These are phyloP conservation scores for Poeciliopsis turneri DNA, from an alignment of 2,797 vertebrate species.

Conservation along the genomic window DNA sequence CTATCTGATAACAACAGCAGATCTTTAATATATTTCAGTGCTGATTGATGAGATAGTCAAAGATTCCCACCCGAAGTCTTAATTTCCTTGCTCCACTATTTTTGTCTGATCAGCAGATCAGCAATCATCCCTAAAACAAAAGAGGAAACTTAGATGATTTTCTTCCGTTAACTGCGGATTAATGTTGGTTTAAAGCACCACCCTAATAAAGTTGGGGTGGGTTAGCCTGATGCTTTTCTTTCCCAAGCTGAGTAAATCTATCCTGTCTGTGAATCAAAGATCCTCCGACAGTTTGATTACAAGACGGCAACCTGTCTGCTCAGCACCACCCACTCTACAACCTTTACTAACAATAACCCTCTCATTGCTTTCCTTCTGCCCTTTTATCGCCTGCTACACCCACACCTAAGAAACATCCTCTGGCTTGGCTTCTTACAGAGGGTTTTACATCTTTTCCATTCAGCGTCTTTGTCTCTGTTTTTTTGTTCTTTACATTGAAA, in stretches of 20 bases:
- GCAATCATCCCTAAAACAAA: background rate
- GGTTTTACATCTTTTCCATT: slow-evolving; percentile 32
- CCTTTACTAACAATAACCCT: slow-evolving; percentile 40
- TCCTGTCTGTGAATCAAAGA: slow-evolving; percentile 40
- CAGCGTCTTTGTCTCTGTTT: slow-evolving; percentile 27
- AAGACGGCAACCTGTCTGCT: slow-evolving; percentile 47
- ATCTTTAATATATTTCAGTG: no score
- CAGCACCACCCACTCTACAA: slow-evolving; percentile 46
- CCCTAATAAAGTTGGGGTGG: background rate
- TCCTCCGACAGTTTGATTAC: slow-evolving; percentile 32
- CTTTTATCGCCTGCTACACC: slow-evolving; percentile 38
- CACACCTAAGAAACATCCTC: slow-evolving; percentile 12
- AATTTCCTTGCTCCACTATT: background rate
- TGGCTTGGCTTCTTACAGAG: slow-evolving; percentile 19
- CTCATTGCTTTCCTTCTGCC: slow-evolving; percentile 41
- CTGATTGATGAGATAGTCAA: no score
- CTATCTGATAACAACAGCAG: no score
- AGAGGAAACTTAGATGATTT: background rate
- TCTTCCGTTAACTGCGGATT: background rate
- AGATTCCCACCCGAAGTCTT: background rate
- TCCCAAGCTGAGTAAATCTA: slow-evolving; percentile 3
- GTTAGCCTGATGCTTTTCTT: background rate
- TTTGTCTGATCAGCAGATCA: background rate
- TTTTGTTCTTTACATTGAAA: slow-evolving; percentile 11
- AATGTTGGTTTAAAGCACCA: background rate